phyloP scores from a whole-genome alignment of 2,797 vertebrate genomes.

The Pseudochirops corinnae region DNA sequence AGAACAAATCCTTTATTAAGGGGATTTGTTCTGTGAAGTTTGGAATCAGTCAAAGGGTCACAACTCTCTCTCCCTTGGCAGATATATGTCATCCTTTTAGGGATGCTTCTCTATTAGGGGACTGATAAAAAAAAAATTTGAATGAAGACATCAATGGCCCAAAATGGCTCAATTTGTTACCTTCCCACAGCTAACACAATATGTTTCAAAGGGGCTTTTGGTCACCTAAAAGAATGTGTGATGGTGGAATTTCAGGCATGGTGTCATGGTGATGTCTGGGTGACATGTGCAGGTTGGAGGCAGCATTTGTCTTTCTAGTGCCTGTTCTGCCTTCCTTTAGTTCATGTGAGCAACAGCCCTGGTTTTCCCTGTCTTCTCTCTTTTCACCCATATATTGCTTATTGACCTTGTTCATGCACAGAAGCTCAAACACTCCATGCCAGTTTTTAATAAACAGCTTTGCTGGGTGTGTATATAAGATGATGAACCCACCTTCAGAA shows the following conservation, averaged over 20 bases:
- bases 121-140: neutral
- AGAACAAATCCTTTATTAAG: no score
- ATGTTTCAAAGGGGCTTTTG: neutral
- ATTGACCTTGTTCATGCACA: neutral
- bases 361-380: neutral
- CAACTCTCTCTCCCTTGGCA: neutral
- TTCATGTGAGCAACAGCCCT: neutral
- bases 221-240: neutral
- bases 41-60: no score
- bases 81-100: neutral
- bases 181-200: neutral
- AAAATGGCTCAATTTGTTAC: neutral
- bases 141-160: neutral
- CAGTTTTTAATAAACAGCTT: neutral
- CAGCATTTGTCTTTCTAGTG: neutral
- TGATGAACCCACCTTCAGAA: neutral
- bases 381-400: neutral
- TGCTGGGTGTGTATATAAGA: neutral
- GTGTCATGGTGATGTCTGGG: slow-evolving; percentile 20
- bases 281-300: slow-evolving; percentile 41
- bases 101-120: neutral
- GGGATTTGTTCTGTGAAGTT: no score
- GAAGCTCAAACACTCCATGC: neutral
- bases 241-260: slow-evolving; percentile 31
- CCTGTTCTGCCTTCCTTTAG: neutral